phyloP scores from a whole-genome alignment of 2,113 vertebrate species.

The Ptyas mucosa region DNA sequence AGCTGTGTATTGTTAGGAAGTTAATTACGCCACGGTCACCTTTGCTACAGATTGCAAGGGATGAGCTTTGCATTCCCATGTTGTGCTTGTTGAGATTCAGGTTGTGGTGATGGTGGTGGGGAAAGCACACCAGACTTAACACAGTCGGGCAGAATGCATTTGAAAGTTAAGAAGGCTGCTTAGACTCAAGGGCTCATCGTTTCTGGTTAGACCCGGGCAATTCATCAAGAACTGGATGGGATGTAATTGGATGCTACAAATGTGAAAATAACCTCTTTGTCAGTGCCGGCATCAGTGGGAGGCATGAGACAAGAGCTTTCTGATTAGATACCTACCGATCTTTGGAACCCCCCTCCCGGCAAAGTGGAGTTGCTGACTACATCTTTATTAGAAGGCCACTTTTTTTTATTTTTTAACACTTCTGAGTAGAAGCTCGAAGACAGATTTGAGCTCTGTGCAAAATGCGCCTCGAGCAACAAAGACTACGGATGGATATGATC shows the following conservation, averaged over 20 bases:
- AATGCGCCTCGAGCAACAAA: background rate
- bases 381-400: constrained; percentile 15
- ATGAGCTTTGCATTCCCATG: background rate
- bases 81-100: constrained; percentile 30
- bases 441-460: background rate
- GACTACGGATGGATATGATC: background rate
- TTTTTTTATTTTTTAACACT: no score
- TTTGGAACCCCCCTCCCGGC: background rate
- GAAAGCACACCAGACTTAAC: constrained; percentile 25
- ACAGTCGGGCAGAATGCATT: constrained; percentile 30
- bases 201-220: constrained; percentile 33
- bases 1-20: background rate
- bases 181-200: constrained; percentile 42
- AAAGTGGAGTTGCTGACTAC: background rate
- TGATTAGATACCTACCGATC: constrained; percentile 40
- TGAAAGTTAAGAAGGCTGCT: constrained; percentile 38
- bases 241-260: constrained; percentile 48
- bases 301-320: constrained; percentile 13
- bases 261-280: constrained; percentile 55
- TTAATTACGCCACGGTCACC: background rate
- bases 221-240: constrained; percentile 40
- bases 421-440: background rate
- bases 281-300: constrained; percentile 27
- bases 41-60: background rate
- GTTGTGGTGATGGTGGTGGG: no score